Evolutionary conservation across 2,888 invertebrate genomes (phyloP).

Genomic region (Fragum sueziense): DNA sequence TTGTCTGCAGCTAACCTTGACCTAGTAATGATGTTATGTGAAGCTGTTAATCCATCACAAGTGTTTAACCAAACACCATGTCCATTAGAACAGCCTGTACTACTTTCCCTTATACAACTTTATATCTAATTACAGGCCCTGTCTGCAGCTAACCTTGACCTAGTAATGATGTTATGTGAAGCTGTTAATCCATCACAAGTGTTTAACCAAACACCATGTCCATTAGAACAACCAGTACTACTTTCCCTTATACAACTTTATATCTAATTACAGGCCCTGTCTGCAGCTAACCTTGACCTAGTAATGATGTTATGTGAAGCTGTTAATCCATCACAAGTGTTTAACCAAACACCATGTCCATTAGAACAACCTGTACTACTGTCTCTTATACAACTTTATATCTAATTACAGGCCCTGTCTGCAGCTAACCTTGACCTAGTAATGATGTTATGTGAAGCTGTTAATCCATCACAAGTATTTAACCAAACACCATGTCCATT

Average conservation of each 20-base stretch:
- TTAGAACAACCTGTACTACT: constrained; percentile 94
- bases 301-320: constrained; percentile 94
- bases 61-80: constrained; percentile 89
- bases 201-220: constrained; percentile 87
- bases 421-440: constrained; percentile 94
- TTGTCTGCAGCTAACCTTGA: constrained; percentile 94
- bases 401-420: constrained; percentile 87
- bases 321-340: constrained; percentile 91
- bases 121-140: constrained; percentile 87
- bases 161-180: constrained; percentile 94
- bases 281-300: constrained; percentile 92
- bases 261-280: constrained; percentile 87
- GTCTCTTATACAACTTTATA: constrained; percentile 96
- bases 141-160: constrained; percentile 91
- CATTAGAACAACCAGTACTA: constrained; percentile 93
- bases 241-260: constrained; percentile 97
- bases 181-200: constrained; percentile 91
- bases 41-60: constrained; percentile 90
- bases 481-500: constrained; percentile 87
- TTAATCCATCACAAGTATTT: constrained; percentile 91
- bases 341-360: constrained; percentile 87
- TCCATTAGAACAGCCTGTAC: constrained; percentile 92
- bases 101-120: constrained; percentile 96
- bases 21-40: constrained; percentile 93
- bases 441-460: constrained; percentile 92